Evolutionary conservation across 2,888 invertebrate species (phyloP), one percentile per base, ranked within the genome.

Genomic region (Drosophila dives): DNA sequence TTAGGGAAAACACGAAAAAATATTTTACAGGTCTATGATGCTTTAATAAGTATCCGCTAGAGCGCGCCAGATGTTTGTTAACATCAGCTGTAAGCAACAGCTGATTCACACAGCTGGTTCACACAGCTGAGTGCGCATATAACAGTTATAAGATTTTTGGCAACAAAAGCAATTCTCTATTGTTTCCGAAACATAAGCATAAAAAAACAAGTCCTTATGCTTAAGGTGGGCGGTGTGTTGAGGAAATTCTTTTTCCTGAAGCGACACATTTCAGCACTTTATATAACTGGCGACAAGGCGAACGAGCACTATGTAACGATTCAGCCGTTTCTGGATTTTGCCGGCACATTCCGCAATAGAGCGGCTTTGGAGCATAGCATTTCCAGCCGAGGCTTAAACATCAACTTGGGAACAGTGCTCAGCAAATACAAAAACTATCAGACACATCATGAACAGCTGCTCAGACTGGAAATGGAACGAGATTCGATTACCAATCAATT

Each of bases 201-300:
- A 26, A 36, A 65, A 38, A 60, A n/a, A 3, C 17, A 34, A 20
- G 51, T n/a, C 26, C 32, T 3, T 15, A 89, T 90, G 85, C 54
- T 85, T 8, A 72, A 61, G n/a, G 42, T 88, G 12, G 56, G 56
- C 20, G 40, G 50, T 56, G 36, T 56, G 10, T 33, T 67, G 6
- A 34, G 40, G 33, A 66, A 58, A 17, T 60, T 60, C 49, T 32
- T 77, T 60, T 67, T 78, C 20, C 17, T 65, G 26, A 76, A 76
- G 77, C 64, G 91, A 58, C 55, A 84, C 51, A 82, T 93, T 38
- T 92, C 93, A 2, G 92, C 92, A 0, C 86, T 93, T 0, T 91
- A 95, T 88, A 94, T 97, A 74, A 95, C 95, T 66, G 96, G 96
- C 15, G 94, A 94, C 70, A 96, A 95, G 91, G 96, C 96, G 2